Base-by-base conservation (phyloP, 2,888 invertebrate genomes). In the Nowickia ferox region DNA sequence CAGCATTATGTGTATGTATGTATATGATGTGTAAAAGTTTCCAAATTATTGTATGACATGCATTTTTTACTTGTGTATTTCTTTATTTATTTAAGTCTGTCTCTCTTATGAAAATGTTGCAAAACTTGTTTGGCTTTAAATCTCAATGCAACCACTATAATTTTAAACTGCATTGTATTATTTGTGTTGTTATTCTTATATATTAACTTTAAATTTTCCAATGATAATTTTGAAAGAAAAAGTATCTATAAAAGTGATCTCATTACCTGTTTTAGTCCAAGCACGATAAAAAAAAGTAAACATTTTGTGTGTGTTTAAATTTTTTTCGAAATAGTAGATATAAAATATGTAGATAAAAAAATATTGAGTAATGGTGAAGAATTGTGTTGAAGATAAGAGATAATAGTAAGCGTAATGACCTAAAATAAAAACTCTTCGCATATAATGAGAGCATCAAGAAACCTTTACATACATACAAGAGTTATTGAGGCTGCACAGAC, bases 311-410 rank as follows among this genome's bases (percentile, higher is more conserved):
- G 40, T 66, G 30, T 48, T n/a, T 40, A 48, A 66, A 74, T 42
- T 13, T 19, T 17, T 81, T 66, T 81, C 68, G 51, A 81, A 81
- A 81, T 61, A 22, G 11, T 48, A 30, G 17, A 6, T 53, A 44
- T 5, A 53, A 51, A 15, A 61, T 30, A 40, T 38, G 57, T 10
- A 17, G 38, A 15, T 44, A 17, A 48, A 48, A 72, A 51, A 17
- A 57, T 10, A 82, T 30, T 30, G 30, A 30, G 30, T 30, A 30
- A 46, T 38, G 11, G 19, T 57, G 15, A 51, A 42, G 48, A 84
- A 79, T 79, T 22, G 48, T 66, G 72, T 44, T 69, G 22, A 69
- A 66, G 79, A 84, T 84, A 84, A 80, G 30, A 80, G 71, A 80
- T 76, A 84, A 79, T n/a, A 79, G 66, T 13, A 11, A 30, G 1